Conservation (phyloP, 2,888 invertebrate genomes). For the Cephalotes varians region DNA sequence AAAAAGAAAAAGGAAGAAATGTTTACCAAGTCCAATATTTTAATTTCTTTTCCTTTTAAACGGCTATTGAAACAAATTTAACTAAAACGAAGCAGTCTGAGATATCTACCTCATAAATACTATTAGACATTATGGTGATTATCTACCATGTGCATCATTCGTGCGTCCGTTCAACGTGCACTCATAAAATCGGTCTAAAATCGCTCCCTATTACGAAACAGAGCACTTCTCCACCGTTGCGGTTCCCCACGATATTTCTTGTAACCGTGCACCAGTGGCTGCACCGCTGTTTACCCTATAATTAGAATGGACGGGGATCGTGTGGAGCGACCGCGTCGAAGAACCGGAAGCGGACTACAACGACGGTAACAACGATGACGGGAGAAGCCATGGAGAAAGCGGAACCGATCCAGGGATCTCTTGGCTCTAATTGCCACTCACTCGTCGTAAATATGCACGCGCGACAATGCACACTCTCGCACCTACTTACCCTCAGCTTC, state of each 20-base stretch:
- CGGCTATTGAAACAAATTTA: not conserved
- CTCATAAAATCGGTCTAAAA: not conserved
- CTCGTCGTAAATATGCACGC: slow-evolving; percentile 52
- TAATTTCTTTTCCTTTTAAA: not conserved
- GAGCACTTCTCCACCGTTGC: slow-evolving; percentile 13
- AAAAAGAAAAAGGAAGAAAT: not conserved
- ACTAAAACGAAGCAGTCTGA: not conserved
- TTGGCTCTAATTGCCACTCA: slow-evolving; percentile 56
- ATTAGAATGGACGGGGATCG: slow-evolving; percentile 64
- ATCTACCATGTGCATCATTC: slow-evolving; percentile 15
- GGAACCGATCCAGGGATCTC: slow-evolving; percentile 36
- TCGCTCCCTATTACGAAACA: slow-evolving; percentile 22
- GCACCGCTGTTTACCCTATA: slow-evolving; percentile 62
- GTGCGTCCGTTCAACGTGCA: not conserved
- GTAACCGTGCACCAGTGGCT: slow-evolving; percentile 26
- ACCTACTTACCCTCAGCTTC: slow-evolving; percentile 82
- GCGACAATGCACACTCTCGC: slow-evolving; percentile 71
- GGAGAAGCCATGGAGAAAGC: slow-evolving; percentile 49
- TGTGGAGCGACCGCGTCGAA: slow-evolving; percentile 24
- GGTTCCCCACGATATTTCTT: slow-evolving; percentile 26
- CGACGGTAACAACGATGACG: not conserved
- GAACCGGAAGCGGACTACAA: slow-evolving; percentile 57
- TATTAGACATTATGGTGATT: not conserved
- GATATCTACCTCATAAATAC: no score
- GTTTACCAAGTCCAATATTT: not conserved